phyloP scores from a whole-genome alignment of 2,113 vertebrate species.

The Peromyscus maniculatus region DNA sequence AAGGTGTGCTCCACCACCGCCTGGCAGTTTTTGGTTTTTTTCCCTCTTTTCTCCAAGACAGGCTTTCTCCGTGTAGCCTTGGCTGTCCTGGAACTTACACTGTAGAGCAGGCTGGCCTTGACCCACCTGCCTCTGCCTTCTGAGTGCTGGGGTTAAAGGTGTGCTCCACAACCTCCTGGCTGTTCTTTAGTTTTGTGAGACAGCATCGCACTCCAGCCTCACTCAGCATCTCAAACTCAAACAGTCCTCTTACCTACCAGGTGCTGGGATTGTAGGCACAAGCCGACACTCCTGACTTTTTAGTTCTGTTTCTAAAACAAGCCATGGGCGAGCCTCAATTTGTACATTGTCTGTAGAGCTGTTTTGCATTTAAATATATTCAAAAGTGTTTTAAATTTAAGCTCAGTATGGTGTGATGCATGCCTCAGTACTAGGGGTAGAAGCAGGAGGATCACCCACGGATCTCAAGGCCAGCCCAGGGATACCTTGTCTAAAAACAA shows the following conservation, averaged over 20 bases:
- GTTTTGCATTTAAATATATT: slow-evolving; percentile 59
- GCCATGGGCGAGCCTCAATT: neutral
- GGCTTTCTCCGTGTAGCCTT: neutral
- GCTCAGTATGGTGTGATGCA: neutral
- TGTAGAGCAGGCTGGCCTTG: neutral
- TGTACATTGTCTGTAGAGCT: slow-evolving; percentile 32
- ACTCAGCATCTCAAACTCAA: neutral
- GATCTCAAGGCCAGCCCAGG: neutral
- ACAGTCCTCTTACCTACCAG: neutral
- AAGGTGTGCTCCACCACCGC: neutral
- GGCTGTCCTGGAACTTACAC: neutral
- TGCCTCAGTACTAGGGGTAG: neutral
- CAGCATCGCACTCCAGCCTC: neutral
- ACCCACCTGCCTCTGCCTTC: neutral
- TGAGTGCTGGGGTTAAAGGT: neutral
- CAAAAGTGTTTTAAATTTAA: slow-evolving; percentile 49
- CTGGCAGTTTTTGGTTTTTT: neutral
- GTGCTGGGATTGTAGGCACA: neutral
- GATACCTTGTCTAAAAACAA: neutral
- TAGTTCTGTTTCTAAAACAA: slow-evolving; percentile 60
- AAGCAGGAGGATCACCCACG: neutral
- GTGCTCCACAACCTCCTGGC: neutral
- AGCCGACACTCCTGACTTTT: neutral
- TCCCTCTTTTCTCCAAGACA: neutral
- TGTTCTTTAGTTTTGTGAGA: neutral